Conservation (phyloP, 2,113 vertebrate genomes). For the Brachyhypopomus occidentalis region DNA sequence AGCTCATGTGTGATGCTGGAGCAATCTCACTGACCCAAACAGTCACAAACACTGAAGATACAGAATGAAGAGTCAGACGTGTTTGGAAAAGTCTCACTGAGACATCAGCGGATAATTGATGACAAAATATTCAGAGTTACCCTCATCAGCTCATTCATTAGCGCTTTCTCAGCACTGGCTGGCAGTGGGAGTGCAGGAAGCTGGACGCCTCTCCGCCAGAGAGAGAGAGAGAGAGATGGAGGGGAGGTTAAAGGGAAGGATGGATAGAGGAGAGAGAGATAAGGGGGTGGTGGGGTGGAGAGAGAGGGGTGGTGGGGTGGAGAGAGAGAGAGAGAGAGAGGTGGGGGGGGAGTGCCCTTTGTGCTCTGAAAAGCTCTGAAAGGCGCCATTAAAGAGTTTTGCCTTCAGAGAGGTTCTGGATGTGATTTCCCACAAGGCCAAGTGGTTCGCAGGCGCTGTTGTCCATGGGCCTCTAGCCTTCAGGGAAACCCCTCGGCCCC, state of each 20-base stretch:
- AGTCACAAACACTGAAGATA: too few relatives aligned
- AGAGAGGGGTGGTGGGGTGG: too few relatives aligned
- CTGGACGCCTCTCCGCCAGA: too few relatives aligned
- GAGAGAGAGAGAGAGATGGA: not conserved
- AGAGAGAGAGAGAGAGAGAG: conserved; percentile 7
- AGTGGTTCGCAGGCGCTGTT: not conserved
- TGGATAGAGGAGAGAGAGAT: conserved; percentile 7
- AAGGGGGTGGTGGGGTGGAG: not conserved
- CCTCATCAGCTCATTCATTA: too few relatives aligned
- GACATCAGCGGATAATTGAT: too few relatives aligned
- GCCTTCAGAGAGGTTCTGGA: conserved; percentile 9
- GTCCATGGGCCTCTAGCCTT: not conserved
- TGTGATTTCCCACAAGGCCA: conserved; percentile 23
- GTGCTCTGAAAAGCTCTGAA: not conserved
- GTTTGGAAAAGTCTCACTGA: too few relatives aligned
- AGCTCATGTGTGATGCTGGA: too few relatives aligned
- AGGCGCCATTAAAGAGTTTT: conserved; percentile 29
- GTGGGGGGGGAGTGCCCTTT: not conserved
- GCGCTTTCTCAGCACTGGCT: too few relatives aligned
- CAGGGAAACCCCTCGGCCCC: conserved; percentile 16
- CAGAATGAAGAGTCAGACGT: too few relatives aligned
- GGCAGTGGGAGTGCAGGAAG: too few relatives aligned
- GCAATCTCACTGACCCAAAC: too few relatives aligned
- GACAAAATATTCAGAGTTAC: too few relatives aligned
- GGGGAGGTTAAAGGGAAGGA: conserved; percentile 16